Base-by-base conservation (phyloP, 1,140 invertebrate genomes). In the Neocloeon triangulifer region DNA sequence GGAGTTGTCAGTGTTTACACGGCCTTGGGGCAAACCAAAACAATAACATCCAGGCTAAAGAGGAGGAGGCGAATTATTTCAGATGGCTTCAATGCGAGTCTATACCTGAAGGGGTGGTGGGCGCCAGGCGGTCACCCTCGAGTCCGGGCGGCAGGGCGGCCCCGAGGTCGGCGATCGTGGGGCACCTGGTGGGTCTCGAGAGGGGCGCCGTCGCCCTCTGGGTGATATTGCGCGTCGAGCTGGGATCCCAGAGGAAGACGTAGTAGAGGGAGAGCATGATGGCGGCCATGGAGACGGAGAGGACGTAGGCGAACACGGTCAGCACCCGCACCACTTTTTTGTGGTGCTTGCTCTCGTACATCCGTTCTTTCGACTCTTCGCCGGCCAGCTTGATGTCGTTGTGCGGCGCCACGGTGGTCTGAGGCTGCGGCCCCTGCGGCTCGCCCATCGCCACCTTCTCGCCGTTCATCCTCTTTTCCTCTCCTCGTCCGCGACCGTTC, bases 191-290 rank as follows among this genome's bases (percentile, higher is more conserved):
- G n/a, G n/a, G n/a, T n/a, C n/a, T n/a, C n/a, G n/a, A n/a, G n/a
- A n/a, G n/a, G n/a, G n/a, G n/a, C 23, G 23, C 23, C 10, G 27
- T 29, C 9, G 27, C 3, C 10, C 19, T 29, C 14, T 29, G 27
- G 3, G 10, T 2, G 10, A 14, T 17, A 9, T 14, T 14, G 27
- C 14, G 27, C 27, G 14, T n/a, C 27, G 27, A 29, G 8, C 27
- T n/a, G 0, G 84, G 82, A 51, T 89, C 73, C 89, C 89, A 95
- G 37, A 95, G 68, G 51, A 94, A 85, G 37, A 88, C 75, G 56
- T 96, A 96, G 58, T 95, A 96, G 8, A 92, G 61, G 0, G 85
- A 91, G 16, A 96, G 62, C 49, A 94, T 78, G 39, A 95, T 88
- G 4, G 88, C 89, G 0, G 85, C 88, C 37, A 91, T 58, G 9